Base-by-base conservation (phyloP, 2,797 vertebrate genomes). In the Sebastes glaucus region DNA sequence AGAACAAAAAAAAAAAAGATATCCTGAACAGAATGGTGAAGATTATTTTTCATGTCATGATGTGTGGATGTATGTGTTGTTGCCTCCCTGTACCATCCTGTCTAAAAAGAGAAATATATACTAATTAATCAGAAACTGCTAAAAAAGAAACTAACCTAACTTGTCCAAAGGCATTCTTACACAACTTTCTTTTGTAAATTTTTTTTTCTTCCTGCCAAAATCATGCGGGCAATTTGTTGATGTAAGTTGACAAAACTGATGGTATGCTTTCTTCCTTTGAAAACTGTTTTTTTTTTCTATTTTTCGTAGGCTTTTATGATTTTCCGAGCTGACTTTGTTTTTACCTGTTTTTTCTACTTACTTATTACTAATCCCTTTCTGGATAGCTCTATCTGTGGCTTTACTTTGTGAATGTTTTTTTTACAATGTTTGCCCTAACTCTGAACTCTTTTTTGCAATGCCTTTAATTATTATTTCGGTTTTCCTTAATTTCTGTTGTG, bases 221-320 rank as follows among this genome's bases (percentile, higher is more conserved):
- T 99, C 99, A 99, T 99, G 99, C 97, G 98, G 98, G 98, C 98
- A 99, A 99, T 99, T 98, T 99, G 97, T 99, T 99, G 98, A 99
- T 98, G 99, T 99, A 99, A 99, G 99, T 99, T 98, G 96, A 98
- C 95, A 96, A 96, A 97, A 97, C 96, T 95, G 96, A 97, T 96
- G 96, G 94, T 98, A 97, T 98, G 97, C 96, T 97, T 97, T 94
- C 94, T 95, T 96, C 94, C 92, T 94, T 93, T 93, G 77, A 93
- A 96, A 95, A 94, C 85, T 94, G 93, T 91, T 93, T 83, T 83
- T 90, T 90, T 71, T 9, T 91, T 86, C 53, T 25, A 90, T 85
- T 79, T 70, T 90, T 94, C 77, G 32, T 91, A 94, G 95, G 95
- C 96, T 94, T 91, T 95, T 96, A 96, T 95, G 88, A 90, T 95